These are phyloP conservation scores for Aphelenchoides besseyi DNA, from an alignment of 1,140 invertebrate species.

Conservation along the genomic window DNA sequence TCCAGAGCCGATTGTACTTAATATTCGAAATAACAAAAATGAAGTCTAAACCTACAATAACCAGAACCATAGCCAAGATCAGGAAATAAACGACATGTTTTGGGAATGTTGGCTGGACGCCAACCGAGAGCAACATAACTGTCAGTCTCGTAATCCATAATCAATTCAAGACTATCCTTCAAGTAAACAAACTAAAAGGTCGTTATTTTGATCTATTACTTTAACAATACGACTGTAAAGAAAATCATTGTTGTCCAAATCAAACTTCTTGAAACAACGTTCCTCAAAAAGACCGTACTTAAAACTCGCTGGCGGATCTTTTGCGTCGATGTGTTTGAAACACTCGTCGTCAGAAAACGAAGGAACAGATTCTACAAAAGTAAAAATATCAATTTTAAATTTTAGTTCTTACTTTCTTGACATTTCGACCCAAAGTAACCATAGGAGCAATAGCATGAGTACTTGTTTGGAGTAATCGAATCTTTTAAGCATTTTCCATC, in stretches of 20 bases:
- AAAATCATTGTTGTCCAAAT: constrained; percentile 33
- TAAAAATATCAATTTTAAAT: background rate
- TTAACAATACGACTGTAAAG: constrained; percentile 41
- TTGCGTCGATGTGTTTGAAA: constrained; percentile 27
- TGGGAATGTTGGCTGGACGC: constrained; percentile 43
- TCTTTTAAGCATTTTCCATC: constrained; percentile 35
- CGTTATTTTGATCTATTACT: constrained; percentile 15
- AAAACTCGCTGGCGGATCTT: background rate
- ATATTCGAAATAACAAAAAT: constrained; percentile 34
- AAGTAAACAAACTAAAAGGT: background rate
- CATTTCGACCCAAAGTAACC: constrained; percentile 49
- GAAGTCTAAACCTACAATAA: constrained; percentile 26
- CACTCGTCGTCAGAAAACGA: constrained; percentile 18
- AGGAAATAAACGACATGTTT: constrained; percentile 43
- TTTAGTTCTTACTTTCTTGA: constrained; percentile 29
- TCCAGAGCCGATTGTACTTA: constrained; percentile 37
- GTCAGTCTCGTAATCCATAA: constrained; percentile 43
- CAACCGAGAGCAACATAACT: constrained; percentile 38
- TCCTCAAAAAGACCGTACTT: constrained; percentile 45
- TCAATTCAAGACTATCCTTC: constrained; percentile 46
- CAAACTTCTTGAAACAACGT: constrained; percentile 35
- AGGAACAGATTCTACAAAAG: constrained; percentile 14
- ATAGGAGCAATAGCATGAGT: constrained; percentile 43
- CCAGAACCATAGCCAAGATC: constrained; percentile 34
- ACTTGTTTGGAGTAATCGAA: constrained; percentile 22